Evolutionary conservation across 2,797 vertebrate genomes (phyloP).

Genomic region (Sebastes minor): DNA sequence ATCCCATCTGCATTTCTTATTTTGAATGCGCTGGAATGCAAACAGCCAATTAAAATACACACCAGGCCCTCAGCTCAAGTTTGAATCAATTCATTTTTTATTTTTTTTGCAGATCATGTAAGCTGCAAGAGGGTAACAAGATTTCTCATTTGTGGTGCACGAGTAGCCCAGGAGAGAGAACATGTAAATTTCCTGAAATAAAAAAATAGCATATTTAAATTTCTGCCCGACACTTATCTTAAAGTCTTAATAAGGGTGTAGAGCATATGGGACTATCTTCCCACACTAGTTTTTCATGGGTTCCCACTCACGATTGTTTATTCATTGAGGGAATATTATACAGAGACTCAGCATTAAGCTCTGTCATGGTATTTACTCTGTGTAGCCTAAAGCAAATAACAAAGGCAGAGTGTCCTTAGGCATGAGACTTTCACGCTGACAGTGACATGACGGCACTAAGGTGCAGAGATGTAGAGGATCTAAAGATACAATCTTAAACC

Average conservation of each 20-base stretch:
- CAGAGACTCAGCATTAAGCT: background rate
- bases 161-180: constrained; percentile 26
- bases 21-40: constrained; percentile 41
- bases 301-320: constrained; percentile 30
- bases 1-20: constrained; percentile 41
- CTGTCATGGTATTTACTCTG: background rate
- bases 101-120: constrained; percentile 16
- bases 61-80: constrained; percentile 22
- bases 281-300: background rate
- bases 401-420: background rate
- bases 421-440: background rate
- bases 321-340: constrained; percentile 33
- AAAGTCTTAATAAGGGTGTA: constrained; percentile 43
- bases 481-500: background rate
- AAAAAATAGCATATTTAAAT: constrained; percentile 56
- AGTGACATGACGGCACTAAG: background rate
- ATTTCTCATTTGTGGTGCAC: constrained; percentile 53
- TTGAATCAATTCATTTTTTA: constrained; percentile 64
- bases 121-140: constrained; percentile 42
- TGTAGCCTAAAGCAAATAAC: background rate
- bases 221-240: constrained; percentile 15
- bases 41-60: constrained; percentile 73
- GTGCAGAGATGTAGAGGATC: background rate
- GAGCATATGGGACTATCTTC: background rate
- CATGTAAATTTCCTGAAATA: constrained; percentile 39